Evolutionary conservation across 1,140 invertebrate species (phyloP).

Genomic region (Rhyzopertha dominica): DNA sequence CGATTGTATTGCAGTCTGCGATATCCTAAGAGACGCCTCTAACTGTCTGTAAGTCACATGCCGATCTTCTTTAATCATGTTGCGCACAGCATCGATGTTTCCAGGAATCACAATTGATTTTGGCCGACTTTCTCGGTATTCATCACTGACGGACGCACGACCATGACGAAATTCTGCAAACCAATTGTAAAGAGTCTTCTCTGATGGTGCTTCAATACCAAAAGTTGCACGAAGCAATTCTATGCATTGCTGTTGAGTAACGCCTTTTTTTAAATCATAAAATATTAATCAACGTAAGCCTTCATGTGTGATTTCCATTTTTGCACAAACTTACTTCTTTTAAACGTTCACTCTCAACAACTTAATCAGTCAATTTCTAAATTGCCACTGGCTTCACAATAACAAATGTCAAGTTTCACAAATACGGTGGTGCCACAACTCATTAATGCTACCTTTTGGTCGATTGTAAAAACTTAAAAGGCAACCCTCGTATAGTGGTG

Average conservation of each 20-base stretch:
- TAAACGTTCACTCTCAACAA: conserved; percentile 2
- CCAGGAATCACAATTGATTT: conserved; percentile 27
- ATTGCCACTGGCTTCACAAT: too few species aligned
- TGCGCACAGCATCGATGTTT: conserved; percentile 13
- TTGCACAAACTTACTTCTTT: conserved; percentile 5
- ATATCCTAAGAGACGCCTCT: conserved; percentile 25
- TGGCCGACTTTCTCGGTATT: conserved; percentile 27
- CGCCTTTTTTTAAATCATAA: conserved; percentile 5
- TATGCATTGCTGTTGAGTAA: background rate
- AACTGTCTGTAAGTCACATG: conserved; percentile 16
- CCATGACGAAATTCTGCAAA: conserved; percentile 15
- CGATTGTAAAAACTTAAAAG: too few species aligned
- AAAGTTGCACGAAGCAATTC: conserved; percentile 8
- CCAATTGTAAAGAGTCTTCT: too few species aligned
- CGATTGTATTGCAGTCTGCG: conserved; percentile 23
- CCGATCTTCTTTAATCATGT: conserved; percentile 10
- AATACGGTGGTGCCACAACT: too few species aligned
- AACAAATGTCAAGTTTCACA: too few species aligned
- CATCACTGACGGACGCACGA: conserved; percentile 11
- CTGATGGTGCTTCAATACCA: conserved; percentile 10
- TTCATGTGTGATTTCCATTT: conserved; percentile 8
- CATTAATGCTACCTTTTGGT: too few species aligned
- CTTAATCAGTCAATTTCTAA: too few species aligned
- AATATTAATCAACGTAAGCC: conserved; percentile 3
- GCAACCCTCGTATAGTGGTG: too few species aligned